A percentile compares a stretch with the other conserved stretches of the same genome.
phyloP scores from a whole-genome alignment of 2,113 vertebrate species.

The Ceuthmochares aereus region DNA sequence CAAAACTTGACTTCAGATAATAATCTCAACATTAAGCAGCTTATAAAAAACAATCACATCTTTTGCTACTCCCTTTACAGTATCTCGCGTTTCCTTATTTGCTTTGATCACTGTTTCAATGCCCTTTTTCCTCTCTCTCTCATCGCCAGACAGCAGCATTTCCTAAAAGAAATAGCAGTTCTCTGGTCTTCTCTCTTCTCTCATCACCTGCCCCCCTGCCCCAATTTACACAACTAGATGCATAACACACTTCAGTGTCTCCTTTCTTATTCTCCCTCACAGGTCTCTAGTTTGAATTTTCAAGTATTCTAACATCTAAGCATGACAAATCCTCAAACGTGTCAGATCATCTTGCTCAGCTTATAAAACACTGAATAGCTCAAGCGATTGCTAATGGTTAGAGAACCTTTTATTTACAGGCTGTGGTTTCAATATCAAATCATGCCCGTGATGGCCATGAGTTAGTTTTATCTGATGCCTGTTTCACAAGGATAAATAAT shows the following conservation, averaged over 20 bases:
- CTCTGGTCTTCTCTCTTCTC: neutral
- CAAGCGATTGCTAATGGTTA: neutral
- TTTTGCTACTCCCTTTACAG: neutral
- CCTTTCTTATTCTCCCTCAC: neutral
- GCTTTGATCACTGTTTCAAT: neutral
- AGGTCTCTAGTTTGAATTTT: neutral
- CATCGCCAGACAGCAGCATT: neutral
- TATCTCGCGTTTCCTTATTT: neutral
- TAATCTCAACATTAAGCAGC: neutral
- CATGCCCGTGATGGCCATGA: neutral
- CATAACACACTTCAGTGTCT: neutral
- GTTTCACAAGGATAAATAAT: neutral
- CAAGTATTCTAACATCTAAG: neutral
- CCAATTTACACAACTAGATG: neutral
- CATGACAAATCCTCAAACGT: neutral
- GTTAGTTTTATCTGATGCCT: neutral
- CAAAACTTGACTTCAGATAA: neutral
- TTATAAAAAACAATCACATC: neutral
- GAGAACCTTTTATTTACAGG: neutral
- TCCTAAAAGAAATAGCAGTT: neutral
- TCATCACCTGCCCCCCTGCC: too few relatives aligned
- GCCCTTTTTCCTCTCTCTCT: neutral
- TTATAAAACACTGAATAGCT: neutral
- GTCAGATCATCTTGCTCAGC: neutral
- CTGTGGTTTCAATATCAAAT: neutral